Evolutionary conservation across 2,113 vertebrate species (phyloP).

Genomic region (Pavo muticus): DNA sequence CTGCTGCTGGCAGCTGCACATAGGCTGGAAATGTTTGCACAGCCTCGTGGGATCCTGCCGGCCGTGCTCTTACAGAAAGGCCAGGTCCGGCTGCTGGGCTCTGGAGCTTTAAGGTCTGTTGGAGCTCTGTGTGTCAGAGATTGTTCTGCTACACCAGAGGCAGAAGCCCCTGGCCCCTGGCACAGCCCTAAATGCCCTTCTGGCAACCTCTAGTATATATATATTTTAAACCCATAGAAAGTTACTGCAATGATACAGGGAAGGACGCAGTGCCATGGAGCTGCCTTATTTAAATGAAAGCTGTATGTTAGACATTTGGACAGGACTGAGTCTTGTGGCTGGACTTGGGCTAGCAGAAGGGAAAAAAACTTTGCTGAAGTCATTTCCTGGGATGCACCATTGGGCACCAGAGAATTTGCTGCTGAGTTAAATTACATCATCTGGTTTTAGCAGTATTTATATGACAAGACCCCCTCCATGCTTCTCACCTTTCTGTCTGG

Average conservation of each 20-base stretch:
- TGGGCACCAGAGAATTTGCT: rapidly evolving
- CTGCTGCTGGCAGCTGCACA: not conserved
- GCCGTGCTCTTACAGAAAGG: not conserved
- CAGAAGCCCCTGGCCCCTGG: not conserved
- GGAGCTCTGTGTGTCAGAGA: not conserved
- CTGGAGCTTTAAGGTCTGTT: not conserved
- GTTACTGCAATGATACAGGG: not conserved
- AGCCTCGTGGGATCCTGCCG: not conserved
- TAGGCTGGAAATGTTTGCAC: not conserved
- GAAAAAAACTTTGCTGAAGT: not conserved
- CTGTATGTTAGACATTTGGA: not conserved
- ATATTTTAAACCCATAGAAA: rapidly evolving
- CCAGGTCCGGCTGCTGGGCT: not conserved
- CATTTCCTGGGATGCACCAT: not conserved
- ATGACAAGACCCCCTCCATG: not conserved
- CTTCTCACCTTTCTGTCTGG: not conserved
- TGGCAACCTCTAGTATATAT: not conserved
- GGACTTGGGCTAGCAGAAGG: not conserved
- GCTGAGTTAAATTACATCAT: not conserved
- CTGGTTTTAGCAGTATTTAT: not conserved
- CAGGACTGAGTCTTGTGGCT: not conserved
- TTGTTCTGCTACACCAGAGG: not conserved
- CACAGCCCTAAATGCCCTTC: not conserved
- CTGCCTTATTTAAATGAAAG: not conserved
- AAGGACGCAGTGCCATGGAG: not conserved